Conservation (phyloP, 2,113 vertebrate genomes). For the Anhinga anhinga region DNA sequence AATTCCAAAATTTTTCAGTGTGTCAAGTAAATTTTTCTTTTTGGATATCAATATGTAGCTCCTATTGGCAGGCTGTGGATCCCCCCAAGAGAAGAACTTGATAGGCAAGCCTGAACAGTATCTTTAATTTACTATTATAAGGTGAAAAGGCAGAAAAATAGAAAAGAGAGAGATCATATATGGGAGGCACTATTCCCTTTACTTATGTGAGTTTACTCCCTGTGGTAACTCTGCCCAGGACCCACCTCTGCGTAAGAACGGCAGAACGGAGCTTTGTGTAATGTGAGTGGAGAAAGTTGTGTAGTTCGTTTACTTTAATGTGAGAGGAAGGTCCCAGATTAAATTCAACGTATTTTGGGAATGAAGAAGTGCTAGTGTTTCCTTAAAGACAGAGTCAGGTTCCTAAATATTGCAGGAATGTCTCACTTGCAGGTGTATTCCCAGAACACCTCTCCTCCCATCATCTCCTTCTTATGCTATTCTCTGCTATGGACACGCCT, state of each 20-base stretch:
- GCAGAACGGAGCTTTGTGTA: not conserved
- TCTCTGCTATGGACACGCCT: not conserved
- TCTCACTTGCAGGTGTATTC: not conserved
- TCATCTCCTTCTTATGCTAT: not conserved
- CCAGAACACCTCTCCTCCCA: not conserved
- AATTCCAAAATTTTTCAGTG: not conserved
- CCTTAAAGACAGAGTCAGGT: not conserved
- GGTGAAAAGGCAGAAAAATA: not conserved
- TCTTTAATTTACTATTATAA: not conserved
- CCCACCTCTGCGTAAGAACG: not conserved
- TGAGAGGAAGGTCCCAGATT: not conserved
- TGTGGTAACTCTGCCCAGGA: not conserved
- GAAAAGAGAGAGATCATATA: not conserved
- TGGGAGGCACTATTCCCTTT: not conserved
- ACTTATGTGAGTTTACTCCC: not conserved
- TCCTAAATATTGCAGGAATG: not conserved
- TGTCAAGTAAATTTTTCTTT: not conserved
- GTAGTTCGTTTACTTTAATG: not conserved
- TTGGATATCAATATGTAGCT: not conserved
- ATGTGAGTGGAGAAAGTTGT: not conserved
- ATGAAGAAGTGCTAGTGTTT: not conserved
- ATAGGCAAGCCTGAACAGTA: not conserved
- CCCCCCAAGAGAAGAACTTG: not conserved
- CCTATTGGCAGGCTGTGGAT: not conserved
- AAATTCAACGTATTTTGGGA: not conserved